Conservation (phyloP, 2,113 vertebrate species). For the Acrocephalus kingi region DNA sequence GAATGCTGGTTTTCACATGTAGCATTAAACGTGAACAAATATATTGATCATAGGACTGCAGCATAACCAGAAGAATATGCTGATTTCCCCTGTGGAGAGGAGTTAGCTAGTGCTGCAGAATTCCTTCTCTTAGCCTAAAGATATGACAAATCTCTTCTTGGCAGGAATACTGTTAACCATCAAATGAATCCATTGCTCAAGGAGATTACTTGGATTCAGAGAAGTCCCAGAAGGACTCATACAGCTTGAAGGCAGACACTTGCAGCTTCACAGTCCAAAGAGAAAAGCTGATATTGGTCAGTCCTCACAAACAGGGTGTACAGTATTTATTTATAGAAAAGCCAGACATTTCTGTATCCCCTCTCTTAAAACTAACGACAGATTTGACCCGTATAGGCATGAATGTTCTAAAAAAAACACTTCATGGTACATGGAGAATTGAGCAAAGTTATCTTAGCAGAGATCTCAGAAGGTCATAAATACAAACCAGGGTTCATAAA, state of each 20-base stretch:
- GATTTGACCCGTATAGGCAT: neutral
- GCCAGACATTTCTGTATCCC: neutral
- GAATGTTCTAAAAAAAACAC: neutral
- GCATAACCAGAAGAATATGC: slow-evolving; percentile 1
- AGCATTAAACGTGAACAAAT: slow-evolving; percentile 9
- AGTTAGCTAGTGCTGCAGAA: slow-evolving; percentile 25
- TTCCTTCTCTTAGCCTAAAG: slow-evolving; percentile 22
- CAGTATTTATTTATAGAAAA: slow-evolving; percentile 19
- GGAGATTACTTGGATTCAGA: slow-evolving; percentile 45
- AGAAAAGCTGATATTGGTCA: neutral
- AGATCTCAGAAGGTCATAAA: neutral
- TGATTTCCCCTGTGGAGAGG: slow-evolving; percentile 28
- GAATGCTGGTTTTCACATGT: neutral
- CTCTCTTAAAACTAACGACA: neutral
- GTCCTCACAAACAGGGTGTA: neutral
- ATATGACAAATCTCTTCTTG: slow-evolving; percentile 29
- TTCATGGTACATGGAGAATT: neutral
- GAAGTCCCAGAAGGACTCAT: slow-evolving; percentile 10
- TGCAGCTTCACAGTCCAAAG: neutral
- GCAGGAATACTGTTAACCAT: slow-evolving; percentile 22
- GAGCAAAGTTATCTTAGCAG: neutral
- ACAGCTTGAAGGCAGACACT: neutral
- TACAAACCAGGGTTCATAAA: neutral
- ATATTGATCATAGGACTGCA: slow-evolving; percentile 10
- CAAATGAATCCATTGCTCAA: slow-evolving; percentile 40